phyloP scores from a whole-genome alignment of 2,888 invertebrate species.

The Meganola albula region DNA sequence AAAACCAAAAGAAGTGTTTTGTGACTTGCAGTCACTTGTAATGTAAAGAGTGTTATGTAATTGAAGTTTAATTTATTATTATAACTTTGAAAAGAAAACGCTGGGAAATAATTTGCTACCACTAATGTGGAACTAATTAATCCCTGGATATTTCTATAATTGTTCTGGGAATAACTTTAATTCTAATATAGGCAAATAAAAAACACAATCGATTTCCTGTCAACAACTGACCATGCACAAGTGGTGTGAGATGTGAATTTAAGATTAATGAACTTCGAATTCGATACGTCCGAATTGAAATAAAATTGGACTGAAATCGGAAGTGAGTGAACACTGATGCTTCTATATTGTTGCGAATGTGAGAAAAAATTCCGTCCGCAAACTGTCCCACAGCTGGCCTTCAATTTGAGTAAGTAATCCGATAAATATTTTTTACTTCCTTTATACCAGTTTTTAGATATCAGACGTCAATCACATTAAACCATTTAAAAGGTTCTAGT shows the following conservation, averaged over 20 bases:
- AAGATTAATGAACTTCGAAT: conserved; percentile 74
- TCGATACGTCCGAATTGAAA: conserved; percentile 71
- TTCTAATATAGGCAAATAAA: conserved; percentile 32
- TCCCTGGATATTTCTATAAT: conserved; percentile 4
- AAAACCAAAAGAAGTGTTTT: conserved; percentile 35
- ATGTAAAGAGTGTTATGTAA: not conserved
- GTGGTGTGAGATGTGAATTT: conserved; percentile 50
- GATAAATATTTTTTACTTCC: conserved; percentile 61
- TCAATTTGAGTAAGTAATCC: conserved; percentile 64
- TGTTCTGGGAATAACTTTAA: conserved; percentile 22
- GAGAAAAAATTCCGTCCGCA: conserved; percentile 59
- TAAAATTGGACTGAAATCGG: conserved; percentile 71
- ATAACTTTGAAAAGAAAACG: not conserved
- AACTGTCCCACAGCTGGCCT: conserved; percentile 66
- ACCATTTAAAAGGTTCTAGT: too few species aligned
- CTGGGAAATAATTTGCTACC: not conserved
- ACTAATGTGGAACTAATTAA: not conserved
- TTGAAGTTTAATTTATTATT: not conserved
- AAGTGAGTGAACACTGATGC: conserved; percentile 68
- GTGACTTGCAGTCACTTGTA: not conserved
- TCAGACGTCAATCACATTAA: conserved; percentile 22
- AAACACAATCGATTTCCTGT: conserved; percentile 69
- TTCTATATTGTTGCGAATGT: conserved; percentile 60
- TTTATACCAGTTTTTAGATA: conserved; percentile 25
- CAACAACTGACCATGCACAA: conserved; percentile 74